These are phyloP conservation scores for Parambassis ranga DNA, from an alignment of 2,797 vertebrate species.

Conservation along the genomic window DNA sequence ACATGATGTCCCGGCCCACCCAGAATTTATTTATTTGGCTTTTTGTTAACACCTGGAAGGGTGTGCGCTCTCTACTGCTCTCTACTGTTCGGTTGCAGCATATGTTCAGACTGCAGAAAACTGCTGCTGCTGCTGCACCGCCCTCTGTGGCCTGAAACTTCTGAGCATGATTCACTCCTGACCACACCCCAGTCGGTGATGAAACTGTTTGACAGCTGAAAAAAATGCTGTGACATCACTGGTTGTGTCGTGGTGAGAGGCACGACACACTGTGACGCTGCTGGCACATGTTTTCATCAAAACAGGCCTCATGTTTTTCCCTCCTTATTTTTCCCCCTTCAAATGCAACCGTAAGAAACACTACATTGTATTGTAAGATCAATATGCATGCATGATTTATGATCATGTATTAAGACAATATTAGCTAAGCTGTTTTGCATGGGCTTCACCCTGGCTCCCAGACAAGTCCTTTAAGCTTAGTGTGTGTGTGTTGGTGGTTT, in stretches of 20 bases:
- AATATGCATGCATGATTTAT: conserved; percentile 21
- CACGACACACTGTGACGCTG: not conserved
- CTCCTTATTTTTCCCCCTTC: not conserved
- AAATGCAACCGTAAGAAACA: not conserved
- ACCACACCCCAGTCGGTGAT: conserved; percentile 45
- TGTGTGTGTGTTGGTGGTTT: conserved; percentile 14
- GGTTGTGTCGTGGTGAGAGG: not conserved
- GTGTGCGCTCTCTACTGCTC: conserved; percentile 21
- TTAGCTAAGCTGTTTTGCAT: conserved; percentile 2
- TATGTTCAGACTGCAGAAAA: not conserved
- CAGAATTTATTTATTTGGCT: conserved; percentile 11
- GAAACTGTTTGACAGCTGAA: conserved; percentile 25
- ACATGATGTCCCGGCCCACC: not conserved
- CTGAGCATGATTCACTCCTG: conserved; percentile 30
- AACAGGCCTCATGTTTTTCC: not conserved
- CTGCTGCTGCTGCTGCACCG: conserved; percentile 32
- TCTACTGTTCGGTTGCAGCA: conserved; percentile 21
- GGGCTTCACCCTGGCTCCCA: not conserved
- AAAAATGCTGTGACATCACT: conserved; percentile 24
- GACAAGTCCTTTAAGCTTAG: not conserved
- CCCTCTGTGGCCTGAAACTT: conserved; percentile 21
- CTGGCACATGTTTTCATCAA: not conserved
- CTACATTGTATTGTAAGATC: not conserved
- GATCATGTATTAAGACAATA: not conserved
- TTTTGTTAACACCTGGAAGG: conserved; percentile 6